Percentiles rank a stretch among this genome's conserved stretches.
Conservation (phyloP, 2,888 invertebrate genomes). For the Julus scandinavius region DNA sequence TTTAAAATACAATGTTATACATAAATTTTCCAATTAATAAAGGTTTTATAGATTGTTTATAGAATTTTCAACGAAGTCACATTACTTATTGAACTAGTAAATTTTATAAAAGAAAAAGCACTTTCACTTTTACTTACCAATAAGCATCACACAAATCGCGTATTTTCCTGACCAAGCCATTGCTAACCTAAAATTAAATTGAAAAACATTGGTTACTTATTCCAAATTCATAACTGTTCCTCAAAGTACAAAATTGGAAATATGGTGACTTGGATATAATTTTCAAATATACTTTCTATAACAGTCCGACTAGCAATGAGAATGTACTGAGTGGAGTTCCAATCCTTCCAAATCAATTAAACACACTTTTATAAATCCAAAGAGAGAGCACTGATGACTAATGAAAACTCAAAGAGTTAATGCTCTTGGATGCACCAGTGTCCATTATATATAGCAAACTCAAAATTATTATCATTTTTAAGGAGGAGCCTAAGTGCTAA, state of each 20-base stretch:
- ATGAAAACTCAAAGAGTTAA: neutral
- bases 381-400: constrained; percentile 2
- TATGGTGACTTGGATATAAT: neutral
- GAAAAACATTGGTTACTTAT: neutral
- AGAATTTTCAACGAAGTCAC: too few species aligned
- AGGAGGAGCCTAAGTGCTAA: neutral
- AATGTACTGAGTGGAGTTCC: neutral
- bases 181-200: neutral
- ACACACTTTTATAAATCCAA: neutral
- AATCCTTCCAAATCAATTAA: neutral
- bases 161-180: constrained; percentile 21
- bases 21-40: too few species aligned
- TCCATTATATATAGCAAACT: constrained; percentile 36
- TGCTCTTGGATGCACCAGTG: constrained; percentile 8
- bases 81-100: too few species aligned
- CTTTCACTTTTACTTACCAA: constrained; percentile 11
- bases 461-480: neutral
- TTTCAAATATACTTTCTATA: neutral
- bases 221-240: neutral
- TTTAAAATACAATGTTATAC: too few species aligned
- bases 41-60: too few species aligned
- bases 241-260: neutral
- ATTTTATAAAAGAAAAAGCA: neutral
- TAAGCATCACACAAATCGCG: neutral
- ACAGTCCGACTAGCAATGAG: neutral